Evolutionary conservation across 1,140 invertebrate genomes (phyloP).

Genomic region (Acromyrmex charruanus): DNA sequence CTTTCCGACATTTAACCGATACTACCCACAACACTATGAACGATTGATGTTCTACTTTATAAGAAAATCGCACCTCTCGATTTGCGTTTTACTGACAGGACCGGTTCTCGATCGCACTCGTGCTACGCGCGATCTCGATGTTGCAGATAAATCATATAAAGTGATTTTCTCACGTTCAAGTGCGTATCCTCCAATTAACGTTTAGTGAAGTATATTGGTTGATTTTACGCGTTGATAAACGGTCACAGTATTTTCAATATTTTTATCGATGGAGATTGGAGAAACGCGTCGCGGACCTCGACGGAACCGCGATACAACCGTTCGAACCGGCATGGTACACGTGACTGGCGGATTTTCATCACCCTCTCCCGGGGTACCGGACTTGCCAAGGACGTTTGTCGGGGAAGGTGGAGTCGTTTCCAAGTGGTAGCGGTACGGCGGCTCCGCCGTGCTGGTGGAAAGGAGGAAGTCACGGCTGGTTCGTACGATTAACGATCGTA

Average conservation of each 20-base stretch:
- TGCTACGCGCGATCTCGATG: not conserved
- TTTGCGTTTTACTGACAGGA: not conserved
- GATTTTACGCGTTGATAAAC: not conserved
- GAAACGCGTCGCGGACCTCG: constrained; percentile 11
- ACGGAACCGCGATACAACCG: constrained; percentile 54
- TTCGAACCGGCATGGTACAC: constrained; percentile 74
- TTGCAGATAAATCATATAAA: not conserved
- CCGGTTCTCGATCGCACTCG: constrained; percentile 6
- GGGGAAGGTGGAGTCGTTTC: constrained; percentile 75
- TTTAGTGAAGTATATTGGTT: not conserved
- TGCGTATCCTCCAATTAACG: not conserved
- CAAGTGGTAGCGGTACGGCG: constrained; percentile 23
- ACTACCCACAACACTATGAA: constrained; percentile 27
- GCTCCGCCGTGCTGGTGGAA: constrained; percentile 45
- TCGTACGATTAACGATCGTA: constrained; percentile 58
- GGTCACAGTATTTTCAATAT: not conserved
- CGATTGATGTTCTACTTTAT: not conserved
- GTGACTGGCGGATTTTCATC: constrained; percentile 79
- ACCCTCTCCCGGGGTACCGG: constrained; percentile 76
- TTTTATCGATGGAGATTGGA: not conserved
- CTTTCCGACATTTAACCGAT: constrained; percentile 36
- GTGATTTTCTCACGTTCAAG: constrained; percentile 3
- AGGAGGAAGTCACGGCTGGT: constrained; percentile 70
- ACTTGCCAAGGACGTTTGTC: constrained; percentile 76
- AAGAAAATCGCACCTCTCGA: not conserved